Conservation (phyloP, 1,140 invertebrate species). For the Caerostris extrusa region DNA sequence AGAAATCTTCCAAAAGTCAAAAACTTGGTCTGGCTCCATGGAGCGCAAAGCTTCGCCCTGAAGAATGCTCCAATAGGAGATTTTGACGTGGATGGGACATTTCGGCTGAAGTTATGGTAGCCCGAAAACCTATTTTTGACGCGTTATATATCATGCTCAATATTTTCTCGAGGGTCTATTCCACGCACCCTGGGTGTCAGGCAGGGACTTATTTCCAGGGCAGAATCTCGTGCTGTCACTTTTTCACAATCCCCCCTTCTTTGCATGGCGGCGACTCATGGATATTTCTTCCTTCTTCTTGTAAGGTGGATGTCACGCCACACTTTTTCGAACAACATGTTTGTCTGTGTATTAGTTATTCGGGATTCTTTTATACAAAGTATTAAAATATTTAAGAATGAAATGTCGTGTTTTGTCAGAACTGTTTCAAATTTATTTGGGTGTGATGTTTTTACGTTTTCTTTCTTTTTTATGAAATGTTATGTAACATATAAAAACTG, state of each 20-base stretch:
- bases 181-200: neutral
- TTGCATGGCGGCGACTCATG: neutral
- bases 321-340: too few species aligned
- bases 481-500: too few species aligned
- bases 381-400: too few species aligned
- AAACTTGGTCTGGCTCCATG: neutral
- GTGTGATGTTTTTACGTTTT: too few species aligned
- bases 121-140: conserved; percentile 48
- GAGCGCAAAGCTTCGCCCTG: neutral
- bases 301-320: neutral
- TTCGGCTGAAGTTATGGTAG: conserved; percentile 39
- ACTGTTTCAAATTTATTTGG: too few species aligned
- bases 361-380: neutral
- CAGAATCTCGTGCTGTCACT: neutral
- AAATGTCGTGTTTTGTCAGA: too few species aligned
- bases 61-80: conserved; percentile 21
- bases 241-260: neutral
- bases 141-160: conserved; percentile 28
- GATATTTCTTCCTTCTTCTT: neutral
- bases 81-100: conserved; percentile 34
- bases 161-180: neutral
- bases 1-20: neutral
- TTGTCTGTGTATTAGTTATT: neutral
- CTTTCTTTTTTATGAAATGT: too few species aligned
- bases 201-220: neutral